A percentile compares a stretch with the other conserved stretches of the same genome.
Evolutionary conservation across 2,888 invertebrate species (phyloP).

Genomic region (Galeruca laticollis): DNA sequence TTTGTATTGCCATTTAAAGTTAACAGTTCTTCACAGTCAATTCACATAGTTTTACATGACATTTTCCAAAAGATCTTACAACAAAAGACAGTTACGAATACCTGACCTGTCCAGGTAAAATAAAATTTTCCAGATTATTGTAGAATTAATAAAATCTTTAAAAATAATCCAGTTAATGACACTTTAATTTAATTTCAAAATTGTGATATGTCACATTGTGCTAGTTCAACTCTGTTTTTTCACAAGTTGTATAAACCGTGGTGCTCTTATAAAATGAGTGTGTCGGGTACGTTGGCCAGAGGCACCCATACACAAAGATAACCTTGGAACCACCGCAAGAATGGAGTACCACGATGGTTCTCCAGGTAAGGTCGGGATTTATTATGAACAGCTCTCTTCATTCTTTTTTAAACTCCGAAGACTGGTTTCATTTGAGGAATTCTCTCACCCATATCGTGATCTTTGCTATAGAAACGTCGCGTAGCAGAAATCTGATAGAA

Average conservation of each 20-base stretch:
- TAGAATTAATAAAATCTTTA: too few species aligned
- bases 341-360: slow-evolving; percentile 57
- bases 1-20: too few species aligned
- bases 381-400: slow-evolving; percentile 40
- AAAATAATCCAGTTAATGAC: too few species aligned
- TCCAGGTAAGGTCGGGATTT: slow-evolving; percentile 59
- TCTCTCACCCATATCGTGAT: slow-evolving; percentile 21
- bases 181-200: too few species aligned
- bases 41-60: too few species aligned
- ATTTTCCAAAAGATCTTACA: too few species aligned
- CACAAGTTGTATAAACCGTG: slow-evolving; percentile 25
- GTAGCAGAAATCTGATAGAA: not conserved
- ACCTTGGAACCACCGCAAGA: slow-evolving; percentile 61
- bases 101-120: too few species aligned
- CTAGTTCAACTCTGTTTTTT: slow-evolving; percentile 19
- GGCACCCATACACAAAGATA: slow-evolving; percentile 61
- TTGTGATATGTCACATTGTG: not conserved
- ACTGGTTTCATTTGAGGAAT: slow-evolving; percentile 37
- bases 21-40: too few species aligned
- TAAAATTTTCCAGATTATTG: too few species aligned
- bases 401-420: slow-evolving; percentile 29
- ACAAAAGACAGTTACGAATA: too few species aligned
- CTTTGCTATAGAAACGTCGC: slow-evolving; percentile 6
- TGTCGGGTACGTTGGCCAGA: slow-evolving; percentile 60
- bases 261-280: slow-evolving; percentile 29